Percentiles rank a stretch among this genome's conserved stretches.
These are phyloP conservation scores for Corythornis madagascariensis DNA, from an alignment of 2,113 vertebrate species.

Conservation along the genomic window DNA sequence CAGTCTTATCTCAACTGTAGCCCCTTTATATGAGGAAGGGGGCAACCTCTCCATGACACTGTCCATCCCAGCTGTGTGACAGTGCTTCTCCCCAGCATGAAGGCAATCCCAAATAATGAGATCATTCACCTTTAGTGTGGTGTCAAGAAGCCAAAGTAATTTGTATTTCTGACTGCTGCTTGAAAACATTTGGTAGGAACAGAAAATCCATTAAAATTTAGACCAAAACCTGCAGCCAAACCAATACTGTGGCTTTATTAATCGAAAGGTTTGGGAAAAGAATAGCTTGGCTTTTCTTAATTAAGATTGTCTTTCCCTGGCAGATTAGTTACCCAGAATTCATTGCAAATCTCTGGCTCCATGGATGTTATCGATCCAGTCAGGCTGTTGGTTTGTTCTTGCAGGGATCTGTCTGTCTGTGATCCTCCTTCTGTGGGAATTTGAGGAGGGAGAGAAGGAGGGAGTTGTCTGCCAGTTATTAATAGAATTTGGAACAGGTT, in stretches of 20 bases:
- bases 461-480: conserved; percentile 24
- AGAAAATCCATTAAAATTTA: background rate
- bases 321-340: conserved; percentile 60
- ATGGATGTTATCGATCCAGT: conserved; percentile 66
- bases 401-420: conserved; percentile 21
- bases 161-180: background rate
- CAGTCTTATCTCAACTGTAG: background rate
- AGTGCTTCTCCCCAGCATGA: background rate
- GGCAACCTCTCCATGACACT: background rate
- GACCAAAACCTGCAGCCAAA: background rate
- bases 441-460: background rate
- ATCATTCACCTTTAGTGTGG: background rate
- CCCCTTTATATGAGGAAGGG: background rate
- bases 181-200: background rate
- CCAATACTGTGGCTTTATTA: conserved; percentile 12
- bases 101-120: background rate
- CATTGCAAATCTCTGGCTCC: conserved; percentile 46
- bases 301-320: conserved; percentile 23
- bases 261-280: conserved; percentile 8
- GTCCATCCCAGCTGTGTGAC: background rate
- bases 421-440: conserved; percentile 29
- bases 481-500: conserved; percentile 45
- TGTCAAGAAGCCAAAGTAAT: background rate
- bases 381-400: conserved; percentile 44
- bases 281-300: conserved; percentile 50